Base-by-base conservation (phyloP, 2,797 vertebrate genomes). In the Typhlichthys eigenmanni region DNA sequence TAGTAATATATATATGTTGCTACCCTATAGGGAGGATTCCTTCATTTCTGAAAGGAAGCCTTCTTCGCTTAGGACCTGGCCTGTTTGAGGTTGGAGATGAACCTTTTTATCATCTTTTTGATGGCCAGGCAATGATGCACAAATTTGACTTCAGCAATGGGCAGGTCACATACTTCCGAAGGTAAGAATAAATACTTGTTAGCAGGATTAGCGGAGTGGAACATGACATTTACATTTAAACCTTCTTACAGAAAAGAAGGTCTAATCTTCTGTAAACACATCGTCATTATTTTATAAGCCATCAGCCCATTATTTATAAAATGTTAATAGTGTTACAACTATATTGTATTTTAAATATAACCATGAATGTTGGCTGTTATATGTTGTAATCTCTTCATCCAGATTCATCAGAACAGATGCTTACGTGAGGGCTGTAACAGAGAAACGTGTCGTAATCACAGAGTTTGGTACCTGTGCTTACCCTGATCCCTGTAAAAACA, bases 131-230 rank as follows among this genome's bases (percentile, higher is more conserved):
- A 0, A 93, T 99, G 48, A 95, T 99, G 78, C 97, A 99, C 91
- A 99, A 98, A 89, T 99, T 99, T 0, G 97, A 99, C 83, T 96
- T 99, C 85, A 97, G 95, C 86, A 95, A 98, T 47, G 96, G 96
- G 19, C 94, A 96, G 0, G 95, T 99, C 68, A 97, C 95, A 53
- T 99, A 99, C 64, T 92, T 92, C 76, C 89, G 96, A 64, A 95
- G 94, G 97, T 99, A 92, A 13, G 89, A 75, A 1, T 56, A 14
- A 4, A 38, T 10, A 19, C 47, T 54, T 43, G 1, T 3, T 49
- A 51, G 13, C 2, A 59, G 46, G 38, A 43, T 43, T 43, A 43
- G 38, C 38, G 4, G 19, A 46, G 55, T 1, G 34, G 6, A 3
- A 60, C 13, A 10, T 60, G 16, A 14, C 12, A n/a, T 5, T 16